phyloP scores from a whole-genome alignment of 2,797 vertebrate genomes.

The Yasuhikotakia modesta region DNA sequence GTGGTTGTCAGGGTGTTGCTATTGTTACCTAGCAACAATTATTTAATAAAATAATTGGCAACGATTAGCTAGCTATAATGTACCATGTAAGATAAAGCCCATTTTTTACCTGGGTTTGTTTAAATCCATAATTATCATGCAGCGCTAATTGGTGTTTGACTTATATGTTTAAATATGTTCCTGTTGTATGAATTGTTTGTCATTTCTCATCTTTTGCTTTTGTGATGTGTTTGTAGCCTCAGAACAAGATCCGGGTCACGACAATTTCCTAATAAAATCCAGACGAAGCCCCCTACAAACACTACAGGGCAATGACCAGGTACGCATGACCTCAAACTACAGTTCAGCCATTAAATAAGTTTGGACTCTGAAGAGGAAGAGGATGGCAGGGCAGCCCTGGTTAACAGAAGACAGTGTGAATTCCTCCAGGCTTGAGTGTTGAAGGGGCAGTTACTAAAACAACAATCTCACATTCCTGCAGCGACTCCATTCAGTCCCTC shows the following conservation, averaged over 20 bases:
- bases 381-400: background rate
- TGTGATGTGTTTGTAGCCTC: slow-evolving; percentile 58
- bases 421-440: background rate
- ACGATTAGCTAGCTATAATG: too few species aligned
- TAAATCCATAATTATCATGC: too few species aligned
- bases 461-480: slow-evolving; percentile 45
- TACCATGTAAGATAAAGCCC: too few species aligned
- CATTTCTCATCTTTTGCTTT: slow-evolving; percentile 8
- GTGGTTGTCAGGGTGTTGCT: too few species aligned
- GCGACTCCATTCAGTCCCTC: background rate
- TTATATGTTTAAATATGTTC: background rate
- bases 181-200: background rate
- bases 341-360: background rate
- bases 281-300: slow-evolving; percentile 84
- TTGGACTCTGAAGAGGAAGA: background rate
- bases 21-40: too few species aligned
- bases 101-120: too few species aligned
- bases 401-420: background rate
- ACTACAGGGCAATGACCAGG: slow-evolving; percentile 86
- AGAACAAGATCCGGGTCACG: slow-evolving; percentile 67
- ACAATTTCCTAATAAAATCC: slow-evolving; percentile 72
- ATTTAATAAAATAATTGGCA: too few species aligned
- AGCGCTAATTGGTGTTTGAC: too few species aligned
- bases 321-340: slow-evolving; percentile 55
- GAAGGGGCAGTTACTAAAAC: slow-evolving; percentile 23